Evolutionary conservation across 53 echinoderm and acorn worm genomes (phyloP).

Genomic region (Luidia sarsii): DNA sequence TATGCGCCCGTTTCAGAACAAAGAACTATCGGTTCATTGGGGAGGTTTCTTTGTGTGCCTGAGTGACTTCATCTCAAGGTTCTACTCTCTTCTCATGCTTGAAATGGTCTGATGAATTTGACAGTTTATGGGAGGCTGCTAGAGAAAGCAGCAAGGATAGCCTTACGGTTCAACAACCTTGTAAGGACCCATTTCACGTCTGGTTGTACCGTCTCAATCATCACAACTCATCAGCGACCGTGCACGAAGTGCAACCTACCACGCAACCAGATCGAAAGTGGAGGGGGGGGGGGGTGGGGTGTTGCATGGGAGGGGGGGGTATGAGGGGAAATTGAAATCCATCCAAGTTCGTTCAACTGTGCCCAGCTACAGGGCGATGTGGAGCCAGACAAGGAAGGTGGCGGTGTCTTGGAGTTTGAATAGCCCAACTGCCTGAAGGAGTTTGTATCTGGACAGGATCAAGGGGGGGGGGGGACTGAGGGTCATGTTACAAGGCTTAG

Average conservation of each 20-base stretch:
- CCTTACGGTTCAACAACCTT: constrained; percentile 34
- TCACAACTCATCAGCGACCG: constrained; percentile 41
- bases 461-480: neutral
- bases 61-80: no score
- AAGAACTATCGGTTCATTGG: no score
- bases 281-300: no score
- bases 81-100: no score
- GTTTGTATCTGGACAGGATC: constrained; percentile 37
- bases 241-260: constrained; percentile 18
- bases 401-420: constrained; percentile 28
- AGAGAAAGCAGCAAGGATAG: no score
- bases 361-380: neutral
- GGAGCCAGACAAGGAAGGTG: no score
- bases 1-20: no score
- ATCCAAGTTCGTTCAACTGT: constrained; percentile 56
- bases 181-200: neutral
- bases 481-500: constrained; percentile 48
- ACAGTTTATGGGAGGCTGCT: no score
- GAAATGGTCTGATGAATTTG: no score
- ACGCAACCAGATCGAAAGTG: constrained; percentile 18
- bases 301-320: no score
- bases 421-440: constrained; percentile 11
- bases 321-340: constrained; percentile 62
- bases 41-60: no score
- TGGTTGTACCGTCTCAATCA: constrained; percentile 4